Base-by-base conservation (phyloP, 37 sponge, comb jelly and placozoan species). In the Oopsacas minuta region DNA sequence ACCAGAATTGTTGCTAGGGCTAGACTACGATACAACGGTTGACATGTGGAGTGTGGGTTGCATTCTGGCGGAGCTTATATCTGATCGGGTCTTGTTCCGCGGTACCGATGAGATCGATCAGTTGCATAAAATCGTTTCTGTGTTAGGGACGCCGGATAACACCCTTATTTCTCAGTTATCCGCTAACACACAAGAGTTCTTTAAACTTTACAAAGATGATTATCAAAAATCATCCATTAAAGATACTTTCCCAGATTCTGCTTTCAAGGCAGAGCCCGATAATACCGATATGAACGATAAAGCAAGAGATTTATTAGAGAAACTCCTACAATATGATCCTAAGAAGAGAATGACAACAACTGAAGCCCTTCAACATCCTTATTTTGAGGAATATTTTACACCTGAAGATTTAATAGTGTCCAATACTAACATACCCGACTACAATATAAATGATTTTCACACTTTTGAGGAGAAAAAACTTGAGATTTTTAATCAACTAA, bases 1-100 rank as follows among this genome's bases (percentile, higher is more conserved):
- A n/a, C 75, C 75, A 3, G 75, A 61, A 61, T n/a, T 61, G 75
- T 61, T 61, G 75, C 22, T 61, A 61, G 75, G 75, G 7, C 7
- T 61, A 3, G 22, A 61, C 22, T 61, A 61, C 30, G 75, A 61
- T n/a, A n/a, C 75, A n/a, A 61, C 75, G 7, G 75, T 61, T 32
- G 75, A 61, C 22, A 61, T 61, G 75, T 61, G 75, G 75, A 61
- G 75, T n/a, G 75, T 61, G 17, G 75, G 75, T 10, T 61, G 75
- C 22, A 61, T 61, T n/a, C 75, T 61, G 20, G 75, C 75, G 22
- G 75, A 61, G 22, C 28, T 61, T 7, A 61, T 61, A 32, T 61
- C 75, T 32, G 75, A 61, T 61, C 75, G 75, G 1, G 75, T 61
- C 1, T n/a, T 61, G 28, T 61, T 61, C 22, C 20, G 75, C 22